Base-by-base conservation (phyloP, 2,113 vertebrate species). In the Clarias macrocephalus region DNA sequence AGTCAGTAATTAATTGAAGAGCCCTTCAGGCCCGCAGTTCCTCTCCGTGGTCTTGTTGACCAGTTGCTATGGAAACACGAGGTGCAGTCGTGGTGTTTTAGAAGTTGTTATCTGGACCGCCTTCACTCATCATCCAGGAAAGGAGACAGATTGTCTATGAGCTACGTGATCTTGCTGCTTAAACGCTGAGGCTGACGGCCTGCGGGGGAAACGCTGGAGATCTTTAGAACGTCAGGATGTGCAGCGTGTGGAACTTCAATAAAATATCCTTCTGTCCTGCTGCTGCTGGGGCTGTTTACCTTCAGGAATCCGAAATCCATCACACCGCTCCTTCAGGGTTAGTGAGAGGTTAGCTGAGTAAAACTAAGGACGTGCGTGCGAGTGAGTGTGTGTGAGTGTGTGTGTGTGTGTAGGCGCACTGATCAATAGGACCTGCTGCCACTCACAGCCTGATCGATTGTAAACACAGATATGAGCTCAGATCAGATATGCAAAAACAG, bases 391-490 rank as follows among this genome's bases (percentile, higher is more conserved):
- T 76, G 57, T 83, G 60, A 42, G 60, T 76, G 68, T 82, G 80
- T 82, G 37, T 37, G 19, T 66, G 16, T 28, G 23, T 56, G 18
- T 52, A 54, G 33, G 57, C 77, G 65, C 62, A 37, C 30, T 54
- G 73, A 83, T 86, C 75, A 59, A 86, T 68, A 63, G 37, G 2
- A 25, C 16, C 33, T 19, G 54, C 75, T 88, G 72, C 30, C 80
- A 42, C 30, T 52, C 82, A 56, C 57, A 66, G 33, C 28, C 82
- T 48, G 54, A 76, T 88, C 80, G 68, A 82, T 87, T 73, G 37
- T 72, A 37, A 83, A 63, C 65, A 77, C 13, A 15, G 68, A 72
- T 80, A 77, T 80, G 52, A 70, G 54, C 48, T 33, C 72, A 81
- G 75, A 87, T 87, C 83, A 87, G 54, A 85, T 77, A 19, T 19